phyloP scores from a whole-genome alignment of 2,113 vertebrate genomes.

The Pseudopipra pipra region DNA sequence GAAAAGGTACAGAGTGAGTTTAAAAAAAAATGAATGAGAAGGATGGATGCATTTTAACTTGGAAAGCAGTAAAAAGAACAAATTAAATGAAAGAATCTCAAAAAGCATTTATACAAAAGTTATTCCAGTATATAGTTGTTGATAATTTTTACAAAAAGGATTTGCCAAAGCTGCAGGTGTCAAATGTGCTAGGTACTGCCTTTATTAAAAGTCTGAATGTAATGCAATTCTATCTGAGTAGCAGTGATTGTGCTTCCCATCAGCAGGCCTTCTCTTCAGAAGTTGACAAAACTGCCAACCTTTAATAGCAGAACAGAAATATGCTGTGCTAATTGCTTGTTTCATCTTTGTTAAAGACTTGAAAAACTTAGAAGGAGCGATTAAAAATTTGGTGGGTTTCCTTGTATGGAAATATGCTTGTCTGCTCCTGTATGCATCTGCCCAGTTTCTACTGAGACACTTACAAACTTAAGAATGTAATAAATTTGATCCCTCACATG shows the following conservation, averaged over 20 bases:
- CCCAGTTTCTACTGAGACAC: neutral
- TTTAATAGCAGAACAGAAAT: neutral
- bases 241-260: neutral
- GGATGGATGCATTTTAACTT: neutral
- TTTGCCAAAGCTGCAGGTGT: neutral
- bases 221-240: neutral
- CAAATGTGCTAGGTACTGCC: neutral
- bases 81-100: neutral
- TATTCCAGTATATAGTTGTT: neutral
- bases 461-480: neutral
- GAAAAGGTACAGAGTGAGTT: neutral
- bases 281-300: accelerated
- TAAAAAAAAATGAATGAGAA: neutral
- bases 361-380: accelerated
- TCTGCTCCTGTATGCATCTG: neutral
- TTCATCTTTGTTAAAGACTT: neutral
- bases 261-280: neutral
- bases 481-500: neutral
- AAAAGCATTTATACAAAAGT: neutral
- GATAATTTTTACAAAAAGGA: neutral
- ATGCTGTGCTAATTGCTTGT: neutral
- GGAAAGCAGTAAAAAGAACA: neutral
- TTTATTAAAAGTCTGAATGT: neutral
- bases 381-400: neutral
- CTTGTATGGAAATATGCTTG: neutral